Evolutionary conservation across 2,113 vertebrate species (phyloP), one percentile per base, ranked within the genome.

Genomic region (Acrocephalus arundinaceus): DNA sequence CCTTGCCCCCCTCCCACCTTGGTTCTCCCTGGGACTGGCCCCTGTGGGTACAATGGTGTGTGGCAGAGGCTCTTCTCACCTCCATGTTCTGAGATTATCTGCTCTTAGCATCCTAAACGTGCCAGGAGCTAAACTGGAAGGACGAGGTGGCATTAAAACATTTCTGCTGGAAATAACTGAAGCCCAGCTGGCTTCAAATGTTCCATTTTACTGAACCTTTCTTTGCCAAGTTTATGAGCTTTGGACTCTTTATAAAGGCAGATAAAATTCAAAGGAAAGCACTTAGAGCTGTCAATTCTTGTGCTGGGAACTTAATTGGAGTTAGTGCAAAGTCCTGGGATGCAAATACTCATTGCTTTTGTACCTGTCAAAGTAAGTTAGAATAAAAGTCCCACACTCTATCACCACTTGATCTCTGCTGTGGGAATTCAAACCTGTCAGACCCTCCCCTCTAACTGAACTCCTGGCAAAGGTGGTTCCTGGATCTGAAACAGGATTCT

Each of bases 291-390:
- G 23, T 19, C 33, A 23, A 1, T 70, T 66, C 33, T 72, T 1
- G 0, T 12, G 14, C 52, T 17, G 55, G 62, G 55, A 81, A 74
- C n/a, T 80, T n/a, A 15, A 7, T 3, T 31, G 59, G 71, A 8
- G 14, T 58, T 58, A 78, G n/a, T 2, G 49, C 57, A 4, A 35
- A 18, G 70, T 46, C 15, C 61, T 15, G 52, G 57, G 33, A 77
- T 1, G 10, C 3, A 14, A 94, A 59, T 0, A 1, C 24, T 49
- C 35, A 4, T 27, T 39, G 2, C 54, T 72, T 52, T 21, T 46
- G 20, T 12, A 77, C 17, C n/a, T 0, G 0, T 24, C 22, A 21
- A 55, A 62, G 63, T 11, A 20, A 55, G 15, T 13, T 2, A 8
- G 7, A 28, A 2, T 13, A 6, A 14, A 16, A 2, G 52, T 45